Base-by-base conservation (phyloP, 1,140 invertebrate species). In the Leptestheria dahalacensis region DNA sequence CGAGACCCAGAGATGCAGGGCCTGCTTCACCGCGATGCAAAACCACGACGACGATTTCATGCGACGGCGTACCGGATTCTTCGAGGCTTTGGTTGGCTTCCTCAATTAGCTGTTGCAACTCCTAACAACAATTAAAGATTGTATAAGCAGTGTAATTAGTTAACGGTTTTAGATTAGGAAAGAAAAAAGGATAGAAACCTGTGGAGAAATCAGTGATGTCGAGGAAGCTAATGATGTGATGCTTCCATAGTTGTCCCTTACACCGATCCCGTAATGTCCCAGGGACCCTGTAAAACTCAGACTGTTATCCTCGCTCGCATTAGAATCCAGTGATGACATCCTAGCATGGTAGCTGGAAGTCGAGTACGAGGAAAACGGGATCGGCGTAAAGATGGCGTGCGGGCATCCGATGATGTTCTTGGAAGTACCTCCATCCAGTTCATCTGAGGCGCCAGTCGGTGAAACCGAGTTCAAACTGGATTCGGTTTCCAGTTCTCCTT, bases 191-290 rank as follows among this genome's bases (percentile, higher is more conserved):
- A n/a, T n/a, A n/a, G n/a, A n/a, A 66, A 77, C 75, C 69, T 78
- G 79, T 57, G 79, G 79, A 3, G 79, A 80, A 60, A 82, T 81
- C 2, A 81, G 68, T 61, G 79, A 81, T 0, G 79, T 81, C 28
- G 77, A 78, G 11, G 78, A 80, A 0, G 79, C 78, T 3, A 81
- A 62, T 2, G 80, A 81, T 3, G 78, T 80, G 61, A 81, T 78
- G 63, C 76, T 79, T 12, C 78, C 79, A 65, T 79, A 82, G 52
- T 79, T 79, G 62, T 77, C 75, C 48, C 71, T 69, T 25, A 70
- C 67, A 28, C 69, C 65, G 47, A 69, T 68, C n/a, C 53, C 53
- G 53, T 29, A 55, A 55, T 64, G 63, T 3, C 65, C 65, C 15
- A 41, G 33, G 15, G 33, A 41, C 15, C 33, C 21, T 53, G 47